Evolutionary conservation across 2,888 invertebrate species (phyloP), one percentile per base, ranked within the genome.

Genomic region (Rhingia rostrata): DNA sequence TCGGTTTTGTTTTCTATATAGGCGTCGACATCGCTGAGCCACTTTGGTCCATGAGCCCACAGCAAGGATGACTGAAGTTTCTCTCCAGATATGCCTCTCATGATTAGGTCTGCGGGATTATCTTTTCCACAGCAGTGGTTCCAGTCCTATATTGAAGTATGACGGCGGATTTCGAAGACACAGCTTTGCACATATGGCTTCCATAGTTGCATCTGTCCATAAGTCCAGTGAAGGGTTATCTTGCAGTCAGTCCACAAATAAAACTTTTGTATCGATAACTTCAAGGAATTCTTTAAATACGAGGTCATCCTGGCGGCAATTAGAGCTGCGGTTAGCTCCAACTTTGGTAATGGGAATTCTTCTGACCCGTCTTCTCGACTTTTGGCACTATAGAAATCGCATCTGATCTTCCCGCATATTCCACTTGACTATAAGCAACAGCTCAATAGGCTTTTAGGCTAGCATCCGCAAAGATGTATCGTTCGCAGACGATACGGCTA

Each of bases 31-130:
- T 61, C 61, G 33, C 12, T 61, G 12, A 61, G 53, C 70, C 70
- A 72, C 6, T 51, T 14, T 5, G 70, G 49, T 4, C 60, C 47
- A 4, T 60, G 51, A 5, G 51, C 49, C 70, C 70, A 60, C 9
- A 70, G 4, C 6, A 32, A 41, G 9, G 70, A 70, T 2, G 39
- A 30, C 32, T 41, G 14, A 9, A 61, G 49, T 33, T 53, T 51
- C 0, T 51, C 51, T 22, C 35, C 60, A 22, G 70, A 35, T 32
- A 70, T 60, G 9, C 70, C 51, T n/a, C 70, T 60, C 1, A 41
- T 61, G 4, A 61, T 33, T 4, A 56, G 33, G n/a, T 45, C 69
- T 10, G 22, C 22, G 22, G 69, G 47, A n/a, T 69, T 69, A 0
- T 45, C 22, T 37, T 56, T 49, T 6, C 69, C 39, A 12, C 3